Conservation (phyloP, 2,113 vertebrate species). For the Elachura formosa region DNA sequence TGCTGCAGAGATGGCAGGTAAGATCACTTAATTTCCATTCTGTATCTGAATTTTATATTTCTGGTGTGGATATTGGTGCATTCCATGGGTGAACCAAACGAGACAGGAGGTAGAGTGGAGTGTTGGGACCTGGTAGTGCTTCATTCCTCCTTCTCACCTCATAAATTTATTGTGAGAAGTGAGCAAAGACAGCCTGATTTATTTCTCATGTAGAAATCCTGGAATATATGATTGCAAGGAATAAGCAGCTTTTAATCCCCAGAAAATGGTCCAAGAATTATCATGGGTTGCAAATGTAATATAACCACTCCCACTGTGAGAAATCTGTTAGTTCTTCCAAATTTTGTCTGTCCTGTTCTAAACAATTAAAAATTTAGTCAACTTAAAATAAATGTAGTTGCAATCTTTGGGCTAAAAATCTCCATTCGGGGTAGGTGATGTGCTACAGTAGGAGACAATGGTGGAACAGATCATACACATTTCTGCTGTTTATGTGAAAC, state of each 20-base stretch:
- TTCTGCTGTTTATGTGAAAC: not conserved
- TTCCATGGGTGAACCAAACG: not conserved
- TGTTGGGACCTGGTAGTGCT: not conserved
- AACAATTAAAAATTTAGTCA: not conserved
- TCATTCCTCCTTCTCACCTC: not conserved
- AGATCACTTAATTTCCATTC: not conserved
- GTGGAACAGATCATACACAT: not conserved
- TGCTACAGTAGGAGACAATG: not conserved
- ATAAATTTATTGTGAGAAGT: not conserved
- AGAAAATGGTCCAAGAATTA: not conserved
- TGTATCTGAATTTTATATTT: not conserved
- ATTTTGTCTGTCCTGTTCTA: not conserved
- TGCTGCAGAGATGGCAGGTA: constrained; percentile 36
- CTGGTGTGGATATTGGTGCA: not conserved
- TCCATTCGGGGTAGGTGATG: not conserved
- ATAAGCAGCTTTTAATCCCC: not conserved
- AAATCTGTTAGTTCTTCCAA: not conserved
- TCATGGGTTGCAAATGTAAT: not conserved
- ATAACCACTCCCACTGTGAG: not conserved
- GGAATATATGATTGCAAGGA: not conserved
- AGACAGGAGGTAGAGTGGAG: not conserved
- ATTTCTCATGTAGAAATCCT: not conserved
- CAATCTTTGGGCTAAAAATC: not conserved
- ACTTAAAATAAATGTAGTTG: not conserved
- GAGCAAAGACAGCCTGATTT: not conserved